phyloP scores from a whole-genome alignment of 2,888 invertebrate species.

The Metellina segmentata region DNA sequence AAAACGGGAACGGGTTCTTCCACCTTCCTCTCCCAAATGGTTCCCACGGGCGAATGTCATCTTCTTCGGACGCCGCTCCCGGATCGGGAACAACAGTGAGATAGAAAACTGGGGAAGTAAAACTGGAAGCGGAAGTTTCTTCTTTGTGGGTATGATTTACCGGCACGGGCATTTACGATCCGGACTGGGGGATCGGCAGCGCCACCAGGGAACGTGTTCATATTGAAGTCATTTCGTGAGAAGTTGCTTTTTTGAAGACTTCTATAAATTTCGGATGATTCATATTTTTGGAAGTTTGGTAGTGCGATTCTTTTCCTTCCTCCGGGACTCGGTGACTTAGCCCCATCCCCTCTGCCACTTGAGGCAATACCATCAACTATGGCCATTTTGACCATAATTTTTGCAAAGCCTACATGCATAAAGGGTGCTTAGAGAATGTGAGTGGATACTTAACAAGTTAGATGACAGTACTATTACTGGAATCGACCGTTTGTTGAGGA shows the following conservation, averaged over 20 bases:
- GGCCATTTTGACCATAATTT: no score
- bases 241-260: slow-evolving; percentile 13
- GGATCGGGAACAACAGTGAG: not conserved
- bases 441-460: no score
- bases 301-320: not conserved
- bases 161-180: slow-evolving; percentile 42
- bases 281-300: not conserved
- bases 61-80: not conserved
- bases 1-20: slow-evolving; percentile 34
- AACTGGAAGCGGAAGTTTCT: slow-evolving; percentile 44
- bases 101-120: slow-evolving; percentile 44
- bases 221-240: slow-evolving; percentile 4
- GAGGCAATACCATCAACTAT: no score
- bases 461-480: no score
- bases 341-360: not conserved
- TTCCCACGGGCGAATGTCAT: slow-evolving; percentile 54
- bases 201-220: slow-evolving; percentile 3
- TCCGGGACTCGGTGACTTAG: not conserved
- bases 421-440: no score
- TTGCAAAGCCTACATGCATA: no score
- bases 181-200: not conserved
- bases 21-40: slow-evolving; percentile 35
- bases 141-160: slow-evolving; percentile 48
- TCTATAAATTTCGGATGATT: not conserved
- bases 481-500: no score